Evolutionary conservation across 2,888 invertebrate species (phyloP).

Genomic region (Caenorhabditis uteleia): DNA sequence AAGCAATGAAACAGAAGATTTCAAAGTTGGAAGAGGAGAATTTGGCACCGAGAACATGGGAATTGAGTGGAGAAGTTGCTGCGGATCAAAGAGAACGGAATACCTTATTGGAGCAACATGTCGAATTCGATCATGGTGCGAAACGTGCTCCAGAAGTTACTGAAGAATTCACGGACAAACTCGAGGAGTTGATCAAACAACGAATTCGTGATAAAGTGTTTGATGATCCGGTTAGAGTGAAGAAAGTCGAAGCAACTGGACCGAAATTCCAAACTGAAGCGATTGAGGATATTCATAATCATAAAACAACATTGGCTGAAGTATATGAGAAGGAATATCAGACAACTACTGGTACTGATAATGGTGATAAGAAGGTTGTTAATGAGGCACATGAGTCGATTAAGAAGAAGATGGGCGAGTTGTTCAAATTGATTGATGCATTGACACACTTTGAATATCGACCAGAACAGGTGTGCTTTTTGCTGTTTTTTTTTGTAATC

Average conservation of each 20-base stretch:
- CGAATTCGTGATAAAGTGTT: constrained; percentile 87
- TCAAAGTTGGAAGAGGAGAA: constrained; percentile 71
- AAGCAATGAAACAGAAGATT: constrained; percentile 69
- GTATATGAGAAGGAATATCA: constrained; percentile 82
- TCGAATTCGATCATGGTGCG: constrained; percentile 71
- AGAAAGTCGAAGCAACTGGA: constrained; percentile 80
- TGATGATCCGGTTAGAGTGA: constrained; percentile 87
- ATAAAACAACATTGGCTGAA: constrained; percentile 88
- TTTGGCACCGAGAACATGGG: constrained; percentile 88
- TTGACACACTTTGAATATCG: constrained; percentile 92
- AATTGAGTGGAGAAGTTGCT: constrained; percentile 86
- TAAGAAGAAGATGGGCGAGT: constrained; percentile 77
- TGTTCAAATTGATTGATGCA: constrained; percentile 88
- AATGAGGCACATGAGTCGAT: constrained; percentile 83
- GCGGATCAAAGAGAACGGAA: constrained; percentile 84
- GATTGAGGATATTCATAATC: constrained; percentile 89
- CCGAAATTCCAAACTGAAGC: constrained; percentile 86
- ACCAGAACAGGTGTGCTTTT: too few relatives aligned
- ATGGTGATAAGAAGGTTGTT: constrained; percentile 47
- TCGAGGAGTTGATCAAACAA: constrained; percentile 89
- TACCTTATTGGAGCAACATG: constrained; percentile 87
- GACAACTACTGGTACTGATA: constrained; percentile 71
- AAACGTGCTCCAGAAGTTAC: constrained; percentile 83
- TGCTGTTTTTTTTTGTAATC: constrained; percentile 70
- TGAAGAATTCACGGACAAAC: constrained; percentile 83